Percentiles rank a stretch among this genome's conserved stretches.
These are phyloP conservation scores for Alectoris magna DNA, from an alignment of 2,797 vertebrate species.

Conservation along the genomic window DNA sequence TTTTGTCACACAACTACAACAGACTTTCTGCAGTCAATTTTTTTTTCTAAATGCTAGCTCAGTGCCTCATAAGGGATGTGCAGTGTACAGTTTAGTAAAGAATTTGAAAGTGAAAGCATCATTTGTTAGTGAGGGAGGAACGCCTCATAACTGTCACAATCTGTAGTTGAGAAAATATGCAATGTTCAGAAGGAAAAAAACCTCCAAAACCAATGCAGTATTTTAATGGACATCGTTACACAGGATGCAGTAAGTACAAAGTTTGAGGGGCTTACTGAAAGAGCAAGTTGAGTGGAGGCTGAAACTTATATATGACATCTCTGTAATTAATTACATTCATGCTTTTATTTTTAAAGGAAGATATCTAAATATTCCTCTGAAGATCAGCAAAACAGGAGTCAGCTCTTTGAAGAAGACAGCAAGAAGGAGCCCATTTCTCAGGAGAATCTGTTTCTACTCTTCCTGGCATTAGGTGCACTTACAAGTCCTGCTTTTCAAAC, in stretches of 20 bases:
- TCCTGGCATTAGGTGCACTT: not conserved
- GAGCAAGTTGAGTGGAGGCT: not conserved
- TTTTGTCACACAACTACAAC: constrained; percentile 68
- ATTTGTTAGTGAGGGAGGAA: constrained; percentile 40
- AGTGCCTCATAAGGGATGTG: constrained; percentile 55
- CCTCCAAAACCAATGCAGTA: constrained; percentile 2
- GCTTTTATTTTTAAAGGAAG: not conserved
- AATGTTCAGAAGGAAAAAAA: not conserved
- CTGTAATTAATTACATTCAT: not conserved
- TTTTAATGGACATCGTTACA: not conserved
- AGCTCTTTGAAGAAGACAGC: not conserved
- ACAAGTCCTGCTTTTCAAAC: not conserved
- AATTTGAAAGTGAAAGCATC: constrained; percentile 64
- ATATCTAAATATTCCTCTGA: not conserved
- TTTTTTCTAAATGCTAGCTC: constrained; percentile 35
- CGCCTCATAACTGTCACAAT: constrained; percentile 34
- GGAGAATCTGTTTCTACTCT: not conserved
- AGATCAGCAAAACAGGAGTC: not conserved
- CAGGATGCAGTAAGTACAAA: not conserved
- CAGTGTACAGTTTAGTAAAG: constrained; percentile 56
- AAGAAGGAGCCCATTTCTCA: not conserved
- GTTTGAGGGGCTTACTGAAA: not conserved
- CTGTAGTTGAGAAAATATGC: constrained; percentile 14
- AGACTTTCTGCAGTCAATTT: constrained; percentile 39
- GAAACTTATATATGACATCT: not conserved